These are phyloP conservation scores for Heterocephalus glaber DNA, from an alignment of 2,113 vertebrate genomes.

Conservation along the genomic window DNA sequence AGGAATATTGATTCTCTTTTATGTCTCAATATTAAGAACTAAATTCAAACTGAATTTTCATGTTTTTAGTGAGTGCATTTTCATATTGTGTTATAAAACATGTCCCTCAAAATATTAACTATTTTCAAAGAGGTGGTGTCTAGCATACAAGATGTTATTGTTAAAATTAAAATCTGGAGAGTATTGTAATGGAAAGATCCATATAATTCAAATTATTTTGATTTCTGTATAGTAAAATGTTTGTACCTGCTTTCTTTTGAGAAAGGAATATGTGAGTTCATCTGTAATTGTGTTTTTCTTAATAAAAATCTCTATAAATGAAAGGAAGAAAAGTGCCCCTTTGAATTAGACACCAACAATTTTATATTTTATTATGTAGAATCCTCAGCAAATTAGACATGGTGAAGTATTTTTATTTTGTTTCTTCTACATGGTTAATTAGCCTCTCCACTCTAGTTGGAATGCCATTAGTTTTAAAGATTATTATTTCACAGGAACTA, in stretches of 20 bases:
- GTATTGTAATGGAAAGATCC: not conserved
- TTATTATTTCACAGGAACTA: not conserved
- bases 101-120: not conserved
- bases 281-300: not conserved
- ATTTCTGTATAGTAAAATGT: not conserved
- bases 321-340: not conserved
- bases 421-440: not conserved
- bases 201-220: not conserved
- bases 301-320: not conserved
- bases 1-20: not conserved
- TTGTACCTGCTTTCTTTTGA: not conserved
- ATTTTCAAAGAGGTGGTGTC: not conserved
- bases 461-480: not conserved
- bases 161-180: not conserved
- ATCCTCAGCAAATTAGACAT: not conserved
- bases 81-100: not conserved
- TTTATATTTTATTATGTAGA: not conserved
- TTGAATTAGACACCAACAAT: not conserved
- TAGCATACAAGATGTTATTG: not conserved
- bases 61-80: conserved; percentile 13
- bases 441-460: not conserved
- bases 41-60: conserved; percentile 1
- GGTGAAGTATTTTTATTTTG: not conserved
- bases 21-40: not conserved
- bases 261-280: not conserved